Evolutionary conservation across 2,797 vertebrate species (phyloP).

Genomic region (Tragelaphus eurycerus): DNA sequence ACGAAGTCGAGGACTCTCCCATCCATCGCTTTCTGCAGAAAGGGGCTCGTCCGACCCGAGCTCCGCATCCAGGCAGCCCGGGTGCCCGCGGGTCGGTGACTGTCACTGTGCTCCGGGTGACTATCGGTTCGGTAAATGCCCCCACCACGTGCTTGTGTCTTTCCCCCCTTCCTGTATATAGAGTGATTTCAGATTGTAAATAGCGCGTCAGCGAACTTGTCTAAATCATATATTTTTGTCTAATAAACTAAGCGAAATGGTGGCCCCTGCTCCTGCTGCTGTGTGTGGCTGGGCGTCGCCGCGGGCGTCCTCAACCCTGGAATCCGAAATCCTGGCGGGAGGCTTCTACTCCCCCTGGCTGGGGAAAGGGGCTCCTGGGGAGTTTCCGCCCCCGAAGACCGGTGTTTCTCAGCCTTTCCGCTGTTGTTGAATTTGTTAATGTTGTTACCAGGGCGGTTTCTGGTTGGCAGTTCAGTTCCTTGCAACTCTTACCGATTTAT

Average conservation of each 20-base stretch:
- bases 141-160: slow-evolving; percentile 89
- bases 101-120: slow-evolving; percentile 86
- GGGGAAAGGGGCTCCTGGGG: not conserved
- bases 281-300: not conserved
- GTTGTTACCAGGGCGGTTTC: not conserved
- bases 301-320: not conserved
- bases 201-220: slow-evolving; percentile 97
- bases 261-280: slow-evolving; percentile 77
- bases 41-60: slow-evolving; percentile 66
- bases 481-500: not conserved
- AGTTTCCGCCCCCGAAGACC: not conserved
- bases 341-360: not conserved
- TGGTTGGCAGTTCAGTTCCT: not conserved
- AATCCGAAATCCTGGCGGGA: not conserved
- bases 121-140: slow-evolving; percentile 90
- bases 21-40: slow-evolving; percentile 88
- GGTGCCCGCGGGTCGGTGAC: slow-evolving; percentile 87
- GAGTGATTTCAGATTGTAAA: slow-evolving; percentile 98
- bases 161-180: slow-evolving; percentile 90
- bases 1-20: slow-evolving; percentile 85
- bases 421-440: not conserved
- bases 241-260: slow-evolving; percentile 99
- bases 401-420: not conserved
- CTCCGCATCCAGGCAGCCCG: slow-evolving; percentile 23
- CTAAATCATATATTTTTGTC: slow-evolving; percentile 99